Evolutionary conservation across 2,113 vertebrate genomes (phyloP).

Genomic region (Gymnobelideus leadbeateri): DNA sequence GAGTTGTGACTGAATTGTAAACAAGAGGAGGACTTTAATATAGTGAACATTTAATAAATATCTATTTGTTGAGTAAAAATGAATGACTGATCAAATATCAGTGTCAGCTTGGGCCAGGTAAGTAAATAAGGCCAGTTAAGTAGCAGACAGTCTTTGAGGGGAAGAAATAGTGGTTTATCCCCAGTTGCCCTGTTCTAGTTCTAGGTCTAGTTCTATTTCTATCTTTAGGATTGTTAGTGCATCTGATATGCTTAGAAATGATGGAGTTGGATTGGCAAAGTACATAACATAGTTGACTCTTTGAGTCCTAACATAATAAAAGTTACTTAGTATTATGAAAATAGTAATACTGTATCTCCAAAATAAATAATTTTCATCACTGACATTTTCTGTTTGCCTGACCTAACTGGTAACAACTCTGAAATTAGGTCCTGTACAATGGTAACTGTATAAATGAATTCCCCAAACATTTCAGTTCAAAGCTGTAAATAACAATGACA

Average conservation of each 20-base stretch:
- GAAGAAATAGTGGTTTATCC: background rate
- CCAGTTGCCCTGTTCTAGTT: background rate
- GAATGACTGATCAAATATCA: background rate
- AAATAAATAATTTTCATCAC: slow-evolving; percentile 5
- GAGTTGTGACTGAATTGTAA: background rate
- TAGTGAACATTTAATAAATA: background rate
- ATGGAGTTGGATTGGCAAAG: background rate
- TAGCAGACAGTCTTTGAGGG: background rate
- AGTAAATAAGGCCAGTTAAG: background rate
- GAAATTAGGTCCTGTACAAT: slow-evolving; percentile 16
- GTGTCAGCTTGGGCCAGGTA: background rate
- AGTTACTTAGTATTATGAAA: background rate
- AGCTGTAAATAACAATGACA: background rate
- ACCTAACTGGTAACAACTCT: background rate
- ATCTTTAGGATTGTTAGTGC: background rate
- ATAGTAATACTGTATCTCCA: background rate
- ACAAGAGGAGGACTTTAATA: background rate
- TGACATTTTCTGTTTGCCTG: background rate
- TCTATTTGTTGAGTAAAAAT: background rate
- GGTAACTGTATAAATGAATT: slow-evolving; percentile 37
- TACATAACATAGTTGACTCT: background rate
- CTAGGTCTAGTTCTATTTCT: background rate
- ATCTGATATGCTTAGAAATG: background rate
- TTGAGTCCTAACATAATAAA: background rate
- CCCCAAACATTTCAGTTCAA: background rate